Base-by-base conservation (phyloP, 2,888 invertebrate genomes). In the Macrophya annulata region DNA sequence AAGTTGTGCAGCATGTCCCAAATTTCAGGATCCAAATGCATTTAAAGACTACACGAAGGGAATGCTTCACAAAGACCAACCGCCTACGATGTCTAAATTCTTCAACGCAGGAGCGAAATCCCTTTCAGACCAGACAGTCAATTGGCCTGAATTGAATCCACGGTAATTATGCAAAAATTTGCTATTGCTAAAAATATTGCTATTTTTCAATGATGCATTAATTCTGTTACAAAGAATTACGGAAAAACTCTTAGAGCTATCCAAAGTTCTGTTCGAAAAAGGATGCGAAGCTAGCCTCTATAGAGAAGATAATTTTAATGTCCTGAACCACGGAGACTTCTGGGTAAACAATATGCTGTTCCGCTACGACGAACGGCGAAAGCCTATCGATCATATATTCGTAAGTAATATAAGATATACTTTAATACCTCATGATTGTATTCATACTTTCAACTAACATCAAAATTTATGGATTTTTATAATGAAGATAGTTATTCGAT, bases 301-400 rank as follows among this genome's bases (percentile, higher is more conserved):
- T 0, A 59, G 62, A 0, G 88, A 90, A 1, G 86, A 89, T n/a
- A 90, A 91, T 17, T 92, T 93, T 85, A 90, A 90, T 68, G 93
- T 92, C 0, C 89, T 93, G 43, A 93, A 90, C 87, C 93, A 93
- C 48, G 93, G 93, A 1, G 93, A 93, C 74, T 89, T 87, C 55
- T 93, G 93, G 93, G 90, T 92, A 10, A 93, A 93, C 86, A 93
- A 93, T 77, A 92, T 93, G 92, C 77, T 93, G 12, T 93, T 93
- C 88, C 89, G 89, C 17, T 93, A 93, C 86, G 88, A 92, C 84
- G 83, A 83, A 65, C 84, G 89, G 1, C 72, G 51, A 45, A 89
- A 90, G 48, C 91, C 90, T 0, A 84, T 87, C n/a, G 86, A 87
- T 9, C 92, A 92, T 9, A 92, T 92, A 76, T 92, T 92, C 82